Evolutionary conservation across 2,113 vertebrate species (phyloP).

Genomic region (Bucco capensis): DNA sequence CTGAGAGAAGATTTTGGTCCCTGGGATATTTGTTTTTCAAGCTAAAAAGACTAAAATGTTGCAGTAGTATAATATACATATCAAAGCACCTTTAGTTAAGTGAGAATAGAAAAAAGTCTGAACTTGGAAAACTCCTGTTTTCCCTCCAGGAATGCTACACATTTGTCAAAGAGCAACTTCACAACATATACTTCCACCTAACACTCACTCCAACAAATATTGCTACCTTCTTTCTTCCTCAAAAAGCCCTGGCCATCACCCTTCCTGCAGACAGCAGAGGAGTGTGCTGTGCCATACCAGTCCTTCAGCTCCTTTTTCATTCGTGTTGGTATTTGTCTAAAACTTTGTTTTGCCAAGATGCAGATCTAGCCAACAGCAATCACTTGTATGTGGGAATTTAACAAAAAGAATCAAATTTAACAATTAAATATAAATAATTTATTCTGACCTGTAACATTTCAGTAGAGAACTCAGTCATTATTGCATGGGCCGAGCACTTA

Average conservation of each 20-base stretch:
- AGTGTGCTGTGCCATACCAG: accelerated
- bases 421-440: not conserved
- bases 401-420: too few species aligned
- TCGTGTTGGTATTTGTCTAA: not conserved
- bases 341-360: not conserved
- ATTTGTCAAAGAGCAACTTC: conserved; percentile 4
- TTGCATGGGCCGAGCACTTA: not conserved
- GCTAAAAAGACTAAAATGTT: conserved; percentile 17
- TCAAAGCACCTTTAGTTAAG: conserved; percentile 31
- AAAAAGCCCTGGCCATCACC: not conserved
- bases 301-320: not conserved
- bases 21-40: conserved; percentile 40
- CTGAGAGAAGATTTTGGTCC: conserved; percentile 7
- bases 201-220: not conserved
- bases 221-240: not conserved
- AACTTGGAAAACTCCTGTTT: conserved; percentile 25
- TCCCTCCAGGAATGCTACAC: not conserved
- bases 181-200: not conserved
- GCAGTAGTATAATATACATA: conserved; percentile 25
- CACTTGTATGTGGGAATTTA: not conserved
- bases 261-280: accelerated
- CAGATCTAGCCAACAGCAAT: not conserved
- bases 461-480: not conserved
- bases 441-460: not conserved
- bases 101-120: conserved; percentile 12